These are phyloP conservation scores for Urophycis tenuis DNA, from an alignment of 2,797 vertebrate genomes.

Conservation along the genomic window DNA sequence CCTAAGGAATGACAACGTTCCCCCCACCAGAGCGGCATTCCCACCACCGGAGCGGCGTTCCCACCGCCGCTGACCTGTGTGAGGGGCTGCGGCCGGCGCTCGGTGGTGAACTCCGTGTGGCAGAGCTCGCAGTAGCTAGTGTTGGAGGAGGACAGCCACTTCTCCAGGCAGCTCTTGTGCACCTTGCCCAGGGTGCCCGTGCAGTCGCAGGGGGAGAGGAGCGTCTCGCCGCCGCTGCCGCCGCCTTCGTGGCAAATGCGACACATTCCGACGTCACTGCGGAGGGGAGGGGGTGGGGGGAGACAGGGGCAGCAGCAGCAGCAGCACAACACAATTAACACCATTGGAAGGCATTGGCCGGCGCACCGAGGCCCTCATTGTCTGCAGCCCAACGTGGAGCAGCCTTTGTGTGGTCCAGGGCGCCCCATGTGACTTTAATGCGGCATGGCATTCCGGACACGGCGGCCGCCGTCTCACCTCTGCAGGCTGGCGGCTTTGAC, in stretches of 20 bases:
- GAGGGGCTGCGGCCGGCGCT: slow-evolving; percentile 88
- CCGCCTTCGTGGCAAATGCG: slow-evolving; percentile 96
- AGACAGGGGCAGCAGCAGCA: no score
- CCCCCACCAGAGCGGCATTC: no score
- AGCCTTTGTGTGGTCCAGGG: neutral
- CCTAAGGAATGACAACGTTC: no score
- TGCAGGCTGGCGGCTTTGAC: slow-evolving; percentile 88
- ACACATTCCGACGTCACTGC: slow-evolving; percentile 91
- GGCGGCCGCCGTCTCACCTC: slow-evolving; percentile 73
- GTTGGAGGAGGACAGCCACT: slow-evolving; percentile 97
- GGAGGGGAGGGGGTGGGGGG: no score
- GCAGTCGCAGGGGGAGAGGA: slow-evolving; percentile 93
- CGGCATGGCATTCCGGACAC: neutral
- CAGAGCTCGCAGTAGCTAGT: slow-evolving; percentile 98
- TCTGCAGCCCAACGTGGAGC: no score
- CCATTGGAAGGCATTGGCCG: neutral
- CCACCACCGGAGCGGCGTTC: neutral
- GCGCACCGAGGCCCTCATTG: neutral
- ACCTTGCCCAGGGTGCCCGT: slow-evolving; percentile 93
- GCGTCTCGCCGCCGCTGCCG: slow-evolving; percentile 81
- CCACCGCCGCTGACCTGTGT: slow-evolving; percentile 81
- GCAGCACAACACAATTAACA: neutral
- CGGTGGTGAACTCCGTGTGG: slow-evolving; percentile 94
- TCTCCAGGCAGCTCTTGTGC: slow-evolving; percentile 97
- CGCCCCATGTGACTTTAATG: neutral